Percentiles rank a stretch among this genome's conserved stretches.
These are phyloP conservation scores for Trichechus manatus DNA, from an alignment of 2,113 vertebrate genomes.

Conservation along the genomic window DNA sequence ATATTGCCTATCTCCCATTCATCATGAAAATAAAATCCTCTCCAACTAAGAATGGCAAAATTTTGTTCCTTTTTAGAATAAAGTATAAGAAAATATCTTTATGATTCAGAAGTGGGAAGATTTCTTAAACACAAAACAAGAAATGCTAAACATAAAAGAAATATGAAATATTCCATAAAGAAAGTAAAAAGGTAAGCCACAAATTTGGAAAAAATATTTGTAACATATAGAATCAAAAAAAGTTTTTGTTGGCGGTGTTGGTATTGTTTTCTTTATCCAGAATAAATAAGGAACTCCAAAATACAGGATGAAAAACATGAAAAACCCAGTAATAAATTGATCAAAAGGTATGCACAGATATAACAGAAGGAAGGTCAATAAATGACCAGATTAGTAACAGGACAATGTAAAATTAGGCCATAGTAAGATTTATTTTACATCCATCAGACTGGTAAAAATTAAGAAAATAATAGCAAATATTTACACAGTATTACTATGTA, in stretches of 20 bases:
- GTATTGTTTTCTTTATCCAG: neutral
- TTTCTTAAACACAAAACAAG: neutral
- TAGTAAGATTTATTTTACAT: too few relatives aligned
- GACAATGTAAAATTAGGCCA: neutral
- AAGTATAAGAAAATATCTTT: neutral
- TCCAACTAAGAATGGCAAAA: neutral
- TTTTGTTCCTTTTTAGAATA: neutral
- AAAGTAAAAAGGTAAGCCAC: neutral
- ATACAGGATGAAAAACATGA: neutral
- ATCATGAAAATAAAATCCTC: slow-evolving; percentile 3
- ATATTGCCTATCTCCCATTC: neutral
- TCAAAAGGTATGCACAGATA: neutral
- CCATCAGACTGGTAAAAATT: too few relatives aligned
- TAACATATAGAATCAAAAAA: neutral
- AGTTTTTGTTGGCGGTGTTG: neutral
- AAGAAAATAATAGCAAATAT: too few relatives aligned
- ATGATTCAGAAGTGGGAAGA: neutral
- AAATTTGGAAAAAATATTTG: neutral
- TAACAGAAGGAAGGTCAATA: neutral
- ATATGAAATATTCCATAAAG: neutral
- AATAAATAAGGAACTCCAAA: neutral
- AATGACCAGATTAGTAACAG: neutral
- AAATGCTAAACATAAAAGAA: neutral
- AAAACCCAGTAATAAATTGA: neutral
- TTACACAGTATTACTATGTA: too few relatives aligned